Evolutionary conservation across 2,888 invertebrate genomes (phyloP).

Genomic region (Antheraea yamamai): DNA sequence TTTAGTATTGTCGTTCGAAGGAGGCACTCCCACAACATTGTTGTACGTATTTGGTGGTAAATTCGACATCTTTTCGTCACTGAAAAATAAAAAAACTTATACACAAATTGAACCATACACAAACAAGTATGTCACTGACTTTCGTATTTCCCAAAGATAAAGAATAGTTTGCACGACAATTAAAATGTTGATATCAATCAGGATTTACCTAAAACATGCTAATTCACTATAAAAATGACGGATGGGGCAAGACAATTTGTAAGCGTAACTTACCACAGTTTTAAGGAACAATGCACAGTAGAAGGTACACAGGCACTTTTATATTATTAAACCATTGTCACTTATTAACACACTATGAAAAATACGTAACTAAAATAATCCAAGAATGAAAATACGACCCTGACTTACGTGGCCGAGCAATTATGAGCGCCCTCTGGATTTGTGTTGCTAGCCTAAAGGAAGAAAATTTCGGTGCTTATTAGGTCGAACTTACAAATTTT

Average conservation of each 20-base stretch:
- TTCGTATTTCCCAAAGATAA: slow-evolving; percentile 2
- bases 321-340: slow-evolving; percentile 68
- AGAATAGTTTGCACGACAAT: slow-evolving; percentile 58
- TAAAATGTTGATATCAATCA: slow-evolving; percentile 54
- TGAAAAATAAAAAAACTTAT: slow-evolving; percentile 54
- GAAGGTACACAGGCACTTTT: slow-evolving; percentile 57
- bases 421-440: slow-evolving; percentile 73
- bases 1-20: slow-evolving; percentile 54
- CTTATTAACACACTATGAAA: slow-evolving; percentile 63
- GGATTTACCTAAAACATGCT: slow-evolving; percentile 70
- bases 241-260: slow-evolving; percentile 51
- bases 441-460: neutral
- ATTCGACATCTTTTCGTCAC: slow-evolving; percentile 75
- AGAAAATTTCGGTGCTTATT: neutral
- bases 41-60: slow-evolving; percentile 70
- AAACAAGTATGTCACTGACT: neutral
- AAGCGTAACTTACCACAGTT: slow-evolving; percentile 57
- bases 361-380: slow-evolving; percentile 63
- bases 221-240: slow-evolving; percentile 71
- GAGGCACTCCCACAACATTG: slow-evolving; percentile 55
- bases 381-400: slow-evolving; percentile 76
- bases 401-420: slow-evolving; percentile 81
- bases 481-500: too few relatives aligned
- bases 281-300: slow-evolving; percentile 52
- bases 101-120: slow-evolving; percentile 8